Conservation (phyloP, 2,888 invertebrate species). For the Drosophila basisetae region DNA sequence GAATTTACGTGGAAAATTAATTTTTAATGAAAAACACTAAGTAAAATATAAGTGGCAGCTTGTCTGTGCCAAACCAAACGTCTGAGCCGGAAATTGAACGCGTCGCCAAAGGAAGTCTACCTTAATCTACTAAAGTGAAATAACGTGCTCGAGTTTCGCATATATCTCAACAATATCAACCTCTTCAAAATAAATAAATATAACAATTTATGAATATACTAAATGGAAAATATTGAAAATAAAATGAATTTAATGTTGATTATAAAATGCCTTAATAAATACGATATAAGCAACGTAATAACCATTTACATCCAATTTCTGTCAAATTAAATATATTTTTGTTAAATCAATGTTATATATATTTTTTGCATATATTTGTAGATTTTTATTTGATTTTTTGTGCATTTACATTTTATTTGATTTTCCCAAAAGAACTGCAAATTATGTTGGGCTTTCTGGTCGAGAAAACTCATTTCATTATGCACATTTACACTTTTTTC, state of each 20-base stretch:
- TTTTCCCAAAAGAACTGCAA: background rate
- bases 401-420: background rate
- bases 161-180: background rate
- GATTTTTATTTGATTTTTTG: background rate
- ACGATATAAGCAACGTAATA: background rate
- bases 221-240: background rate
- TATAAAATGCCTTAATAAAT: background rate
- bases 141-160: conserved; percentile 36
- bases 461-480: conserved; percentile 7
- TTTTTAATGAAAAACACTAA: conserved; percentile 26
- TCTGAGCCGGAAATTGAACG: conserved; percentile 71
- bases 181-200: background rate
- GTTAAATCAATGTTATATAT: background rate
- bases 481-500: conserved; percentile 9
- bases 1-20: conserved; percentile 28
- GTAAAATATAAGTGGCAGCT: conserved; percentile 16
- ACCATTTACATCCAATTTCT: background rate
- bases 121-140: conserved; percentile 63
- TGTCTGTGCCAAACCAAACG: conserved; percentile 27
- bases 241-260: background rate
- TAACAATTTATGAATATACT: background rate
- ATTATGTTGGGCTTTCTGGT: background rate
- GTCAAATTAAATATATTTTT: background rate
- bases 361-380: background rate
- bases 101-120: conserved; percentile 64